Base-by-base conservation (phyloP, 2,888 invertebrate species). In the Bimastos eiseni region DNA sequence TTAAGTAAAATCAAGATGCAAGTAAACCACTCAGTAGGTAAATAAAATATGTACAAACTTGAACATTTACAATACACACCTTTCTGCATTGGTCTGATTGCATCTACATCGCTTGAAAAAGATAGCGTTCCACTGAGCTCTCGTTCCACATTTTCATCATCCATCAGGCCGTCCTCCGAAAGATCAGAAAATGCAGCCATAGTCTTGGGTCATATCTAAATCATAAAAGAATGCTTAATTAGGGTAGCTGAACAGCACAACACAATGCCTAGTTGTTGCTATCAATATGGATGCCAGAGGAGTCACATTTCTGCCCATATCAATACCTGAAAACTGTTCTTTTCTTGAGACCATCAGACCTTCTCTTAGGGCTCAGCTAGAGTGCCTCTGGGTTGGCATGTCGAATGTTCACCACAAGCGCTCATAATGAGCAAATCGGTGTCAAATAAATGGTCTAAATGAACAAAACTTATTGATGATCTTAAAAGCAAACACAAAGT, bases 131-230 rank as follows among this genome's bases (percentile, higher is more conserved):
- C 89, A 34, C 89, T 41, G 33, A 89, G 89, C 33, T 41, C 41
- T 33, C 33, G 34, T n/a, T 89, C 89, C 19, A 37, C 34, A 30
- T 19, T 41, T 34, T 38, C 89, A 24, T 41, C 89, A 41, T 89
- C 89, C 41, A 91, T 92, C 90, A 94, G 49, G 21, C 37, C 90
- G 19, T 55, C 90, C 70, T 90, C 93, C 97, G 86, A 86, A 34
- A 86, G 86, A 86, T 86, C 86, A 37, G 86, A 86, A 86, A 86
- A 86, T 13, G 36, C 37, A 86, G 34, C 86, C 86, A 86, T 86
- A 36, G 86, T 36, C 37, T 34, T 86, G 34, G 15, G 36, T 36
- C 34, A 86, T 36, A 17, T 24, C 86, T 86, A 86, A 34, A 86
- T 24, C 34, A 86, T 36, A 36, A 4, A 86, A 17, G 49, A 24